phyloP scores from a whole-genome alignment of 2,113 vertebrate genomes.

The Tinamus guttatus region DNA sequence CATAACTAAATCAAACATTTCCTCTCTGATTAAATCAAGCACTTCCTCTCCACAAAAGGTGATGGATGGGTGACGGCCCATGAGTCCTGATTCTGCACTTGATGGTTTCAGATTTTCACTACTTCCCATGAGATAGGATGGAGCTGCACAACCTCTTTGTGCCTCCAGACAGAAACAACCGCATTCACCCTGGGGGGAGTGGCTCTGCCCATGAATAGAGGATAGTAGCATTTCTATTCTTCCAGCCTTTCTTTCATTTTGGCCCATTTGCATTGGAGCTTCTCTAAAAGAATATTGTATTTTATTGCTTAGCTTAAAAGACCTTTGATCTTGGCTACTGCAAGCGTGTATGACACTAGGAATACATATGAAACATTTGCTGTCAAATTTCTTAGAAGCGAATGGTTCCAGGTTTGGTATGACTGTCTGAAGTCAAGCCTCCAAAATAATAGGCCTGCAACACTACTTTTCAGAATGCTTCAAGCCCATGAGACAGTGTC shows the following conservation, averaged over 20 bases:
- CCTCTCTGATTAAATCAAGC: not conserved
- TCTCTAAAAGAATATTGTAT: not conserved
- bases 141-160: not conserved
- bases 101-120: not conserved
- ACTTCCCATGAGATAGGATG: not conserved
- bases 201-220: not conserved
- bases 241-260: not conserved
- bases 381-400: not conserved
- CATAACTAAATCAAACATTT: not conserved
- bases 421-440: conserved; percentile 11
- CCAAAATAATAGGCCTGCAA: not conserved
- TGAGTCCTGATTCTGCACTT: not conserved
- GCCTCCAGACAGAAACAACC: not conserved
- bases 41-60: not conserved
- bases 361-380: not conserved
- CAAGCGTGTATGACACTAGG: not conserved
- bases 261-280: not conserved
- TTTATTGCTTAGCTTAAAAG: not conserved
- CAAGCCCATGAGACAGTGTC: not conserved
- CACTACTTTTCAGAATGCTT: not conserved
- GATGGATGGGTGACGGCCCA: not conserved
- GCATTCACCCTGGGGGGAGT: not conserved
- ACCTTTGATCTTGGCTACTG: not conserved
- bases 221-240: not conserved
- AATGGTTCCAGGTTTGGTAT: not conserved